Evolutionary conservation across 2,113 vertebrate species (phyloP), one percentile per base, ranked within the genome.

Genomic region (Grammomys surdaster): DNA sequence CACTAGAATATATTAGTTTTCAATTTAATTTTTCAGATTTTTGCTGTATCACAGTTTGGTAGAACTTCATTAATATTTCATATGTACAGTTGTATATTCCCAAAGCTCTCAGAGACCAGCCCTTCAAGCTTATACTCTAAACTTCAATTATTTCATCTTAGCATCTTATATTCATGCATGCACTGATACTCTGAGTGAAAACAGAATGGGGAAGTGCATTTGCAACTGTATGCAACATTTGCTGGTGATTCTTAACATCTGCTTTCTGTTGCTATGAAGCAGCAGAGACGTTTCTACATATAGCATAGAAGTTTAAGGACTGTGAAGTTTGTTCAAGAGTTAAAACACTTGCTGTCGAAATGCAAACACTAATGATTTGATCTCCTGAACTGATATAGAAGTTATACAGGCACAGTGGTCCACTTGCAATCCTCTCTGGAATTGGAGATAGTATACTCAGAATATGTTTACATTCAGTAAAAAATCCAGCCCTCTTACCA

Each of bases 181-280:
- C 1, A 5, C 31, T 48, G 0, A 54, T 48, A 0, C 43, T 24
- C 75, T 19, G n/a, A 28, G 7, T 58, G 7, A 7, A 56, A 7
- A 10, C 0, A 43, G n/a, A 28, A 6, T 17, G 26, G 33, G 33
- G 16, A 73, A 69, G 48, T 0, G 1, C 0, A 11, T n/a, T 48
- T 96, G 1, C 3, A 16, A 2, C 0, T 86, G 16, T 19, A 40
- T 9, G 1, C 19, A 65, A 0, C 3, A 28, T 46, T 86, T 54
- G 16, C 1, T 89, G 19, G 8, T 28, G 2, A 80, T 10, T 22
- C 2, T 46, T 16, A 43, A 17, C 43, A 5, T 31, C 19, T 33
- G 1, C 48, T 60, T 88, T 88, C 33, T 81, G 9, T 36, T 36
- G 4, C 8, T 73, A 24, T 60, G 8, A 60, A 36, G 26, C 10